Evolutionary conservation across 2,797 vertebrate species (phyloP).

Genomic region (Dicrostonyx torquatus): DNA sequence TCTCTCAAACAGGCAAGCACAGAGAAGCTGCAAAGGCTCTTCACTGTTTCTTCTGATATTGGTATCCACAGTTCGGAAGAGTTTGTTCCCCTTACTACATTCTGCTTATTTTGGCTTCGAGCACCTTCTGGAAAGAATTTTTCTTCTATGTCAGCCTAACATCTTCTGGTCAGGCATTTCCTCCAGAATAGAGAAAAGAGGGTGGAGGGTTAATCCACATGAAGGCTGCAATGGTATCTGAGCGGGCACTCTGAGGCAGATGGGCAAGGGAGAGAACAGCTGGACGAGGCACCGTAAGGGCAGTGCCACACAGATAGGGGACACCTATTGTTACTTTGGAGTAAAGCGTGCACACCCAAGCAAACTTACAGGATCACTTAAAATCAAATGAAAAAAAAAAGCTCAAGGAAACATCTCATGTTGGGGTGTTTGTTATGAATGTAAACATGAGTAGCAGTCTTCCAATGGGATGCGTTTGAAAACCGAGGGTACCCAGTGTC

Average conservation of each 20-base stretch:
- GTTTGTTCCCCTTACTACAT: background rate
- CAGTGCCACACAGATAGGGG: background rate
- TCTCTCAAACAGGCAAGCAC: background rate
- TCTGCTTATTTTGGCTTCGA: slow-evolving; percentile 44
- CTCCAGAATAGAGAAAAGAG: slow-evolving; percentile 48
- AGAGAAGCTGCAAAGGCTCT: background rate
- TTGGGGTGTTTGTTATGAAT: background rate
- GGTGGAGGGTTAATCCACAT: slow-evolving; percentile 1
- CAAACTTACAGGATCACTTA: background rate
- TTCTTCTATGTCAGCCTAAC: slow-evolving; percentile 53
- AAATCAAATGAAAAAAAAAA: background rate
- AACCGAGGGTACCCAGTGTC: background rate
- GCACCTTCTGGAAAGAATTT: slow-evolving; percentile 53
- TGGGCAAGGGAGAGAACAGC: background rate
- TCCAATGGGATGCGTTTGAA: slow-evolving; percentile 25
- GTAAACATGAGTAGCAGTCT: background rate
- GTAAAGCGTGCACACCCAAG: background rate
- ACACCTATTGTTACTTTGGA: background rate
- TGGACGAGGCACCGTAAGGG: background rate
- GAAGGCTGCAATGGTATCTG: background rate
- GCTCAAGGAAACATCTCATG: background rate
- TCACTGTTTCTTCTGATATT: slow-evolving; percentile 47
- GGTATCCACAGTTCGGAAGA: slow-evolving; percentile 56
- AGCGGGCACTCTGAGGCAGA: background rate
- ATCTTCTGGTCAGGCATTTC: slow-evolving; percentile 56